A percentile compares a stretch with the other conserved stretches of the same genome.
Evolutionary conservation across 2,797 vertebrate genomes (phyloP).

Genomic region (Mus caroli): DNA sequence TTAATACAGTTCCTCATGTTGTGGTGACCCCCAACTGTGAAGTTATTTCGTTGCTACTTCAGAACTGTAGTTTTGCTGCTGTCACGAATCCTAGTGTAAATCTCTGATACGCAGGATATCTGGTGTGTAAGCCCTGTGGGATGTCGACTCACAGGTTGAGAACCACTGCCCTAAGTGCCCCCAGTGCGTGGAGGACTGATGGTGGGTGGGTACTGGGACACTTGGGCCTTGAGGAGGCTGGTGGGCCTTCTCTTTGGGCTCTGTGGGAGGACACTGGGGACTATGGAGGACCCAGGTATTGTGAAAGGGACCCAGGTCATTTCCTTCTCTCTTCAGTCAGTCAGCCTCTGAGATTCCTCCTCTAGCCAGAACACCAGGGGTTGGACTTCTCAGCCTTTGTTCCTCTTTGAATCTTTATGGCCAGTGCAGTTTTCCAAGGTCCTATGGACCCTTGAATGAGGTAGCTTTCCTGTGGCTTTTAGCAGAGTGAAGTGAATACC

Average conservation of each 20-base stretch:
- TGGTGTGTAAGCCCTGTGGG: neutral
- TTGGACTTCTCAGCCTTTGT: constrained; percentile 25
- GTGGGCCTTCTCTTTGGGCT: neutral
- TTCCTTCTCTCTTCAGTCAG: neutral
- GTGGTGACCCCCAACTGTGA: neutral
- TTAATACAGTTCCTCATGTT: neutral
- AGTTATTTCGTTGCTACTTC: neutral
- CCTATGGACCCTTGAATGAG: neutral
- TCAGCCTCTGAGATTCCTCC: neutral
- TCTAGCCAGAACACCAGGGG: neutral
- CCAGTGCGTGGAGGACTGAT: neutral
- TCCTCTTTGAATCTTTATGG: constrained; percentile 69
- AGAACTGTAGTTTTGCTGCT: neutral
- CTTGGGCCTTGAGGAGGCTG: neutral
- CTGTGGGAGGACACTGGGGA: neutral
- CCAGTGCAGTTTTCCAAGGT: constrained; percentile 45
- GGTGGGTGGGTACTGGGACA: neutral
- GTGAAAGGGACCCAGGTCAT: neutral
- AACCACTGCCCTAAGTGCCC: neutral
- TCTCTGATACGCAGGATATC: neutral
- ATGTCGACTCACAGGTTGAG: neutral
- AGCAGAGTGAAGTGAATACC: constrained; percentile 42
- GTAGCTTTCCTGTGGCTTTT: neutral
- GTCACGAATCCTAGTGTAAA: neutral
- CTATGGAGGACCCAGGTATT: neutral